phyloP scores from a whole-genome alignment of 2,797 vertebrate species.

The Eremophila alpestris region DNA sequence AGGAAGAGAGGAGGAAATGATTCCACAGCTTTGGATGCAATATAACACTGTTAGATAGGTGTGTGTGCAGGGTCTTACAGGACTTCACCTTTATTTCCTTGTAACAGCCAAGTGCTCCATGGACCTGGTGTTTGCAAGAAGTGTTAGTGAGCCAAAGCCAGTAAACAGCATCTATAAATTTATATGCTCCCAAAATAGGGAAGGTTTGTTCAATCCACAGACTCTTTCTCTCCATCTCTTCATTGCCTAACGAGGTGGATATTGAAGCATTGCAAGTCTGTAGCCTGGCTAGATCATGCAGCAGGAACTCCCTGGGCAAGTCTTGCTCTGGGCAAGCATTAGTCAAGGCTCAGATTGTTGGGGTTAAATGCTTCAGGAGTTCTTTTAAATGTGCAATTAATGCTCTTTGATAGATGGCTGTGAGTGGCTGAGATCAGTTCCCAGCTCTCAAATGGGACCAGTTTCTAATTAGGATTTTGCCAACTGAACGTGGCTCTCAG shows the following conservation, averaged over 20 bases:
- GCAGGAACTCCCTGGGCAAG: not conserved
- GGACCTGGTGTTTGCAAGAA: not conserved
- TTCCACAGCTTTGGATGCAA: not conserved
- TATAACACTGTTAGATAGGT: rapidly evolving
- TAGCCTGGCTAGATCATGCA: rapidly evolving
- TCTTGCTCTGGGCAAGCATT: not conserved
- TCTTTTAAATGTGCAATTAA: not conserved
- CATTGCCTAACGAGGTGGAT: not conserved
- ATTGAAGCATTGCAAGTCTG: not conserved
- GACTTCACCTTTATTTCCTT: not conserved
- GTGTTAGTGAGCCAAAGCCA: not conserved
- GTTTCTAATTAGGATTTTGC: not conserved
- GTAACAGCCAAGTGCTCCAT: not conserved
- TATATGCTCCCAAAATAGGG: rapidly evolving
- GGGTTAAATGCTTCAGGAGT: not conserved
- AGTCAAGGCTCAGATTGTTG: not conserved
- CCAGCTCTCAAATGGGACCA: not conserved
- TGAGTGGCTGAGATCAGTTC: not conserved
- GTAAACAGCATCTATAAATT: not conserved
- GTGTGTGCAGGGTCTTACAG: not conserved
- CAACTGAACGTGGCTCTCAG: not conserved
- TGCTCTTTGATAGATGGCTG: not conserved
- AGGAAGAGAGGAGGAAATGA: not conserved
- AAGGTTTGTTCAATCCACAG: not conserved
- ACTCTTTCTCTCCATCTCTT: not conserved